Evolutionary conservation across 2,113 vertebrate species (phyloP), one percentile per base, ranked within the genome.

Genomic region (Tiliqua scincoides): DNA sequence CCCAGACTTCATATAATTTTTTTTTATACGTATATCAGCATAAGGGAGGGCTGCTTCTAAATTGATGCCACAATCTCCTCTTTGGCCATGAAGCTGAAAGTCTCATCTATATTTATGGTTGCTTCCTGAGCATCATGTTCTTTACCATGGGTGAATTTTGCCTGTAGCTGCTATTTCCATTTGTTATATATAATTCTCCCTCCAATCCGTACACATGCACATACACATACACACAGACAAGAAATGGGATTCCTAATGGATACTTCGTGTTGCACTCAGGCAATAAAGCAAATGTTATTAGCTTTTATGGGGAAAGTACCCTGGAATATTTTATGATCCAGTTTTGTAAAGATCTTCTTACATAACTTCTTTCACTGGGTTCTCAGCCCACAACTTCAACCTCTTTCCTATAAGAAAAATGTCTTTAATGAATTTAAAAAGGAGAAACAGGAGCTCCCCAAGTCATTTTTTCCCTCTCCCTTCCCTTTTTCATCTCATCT

Each of bases 91-190:
- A 94, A 94, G 88, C 86, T 91, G 93, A 94, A 94, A 91, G 37
- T 68, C 62, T 84, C 85, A 87, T 91, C 89, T 93, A 91, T 93
- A 94, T 93, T 95, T 95, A 94, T 92, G 91, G 91, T 90, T 84
- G 82, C 78, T 90, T 93, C 92, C 89, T 89, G 85, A 86, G 85
- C 89, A 84, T 62, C 61, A 17, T 93, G 86, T 83, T 92, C 43
- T 92, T 91, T 93, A 85, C 75, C 85, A 43, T 87, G 65, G 77
- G 70, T 0, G 2, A 86, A 75, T 87, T 86, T 91, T 93, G 80
- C 86, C 89, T 88, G 84, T 87, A 93, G 89, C 85, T 91, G 89
- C 92, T 87, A 90, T 92, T 93, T 93, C 89, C 82, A 93, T 94
- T 91, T 92, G 88, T 95, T 92, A 84, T 83, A 91, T 87, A 82